A percentile compares a stretch with the other conserved stretches of the same genome.
These are phyloP conservation scores for Dasysyrphus albostriatus DNA, from an alignment of 2,888 invertebrate species.

Conservation along the genomic window DNA sequence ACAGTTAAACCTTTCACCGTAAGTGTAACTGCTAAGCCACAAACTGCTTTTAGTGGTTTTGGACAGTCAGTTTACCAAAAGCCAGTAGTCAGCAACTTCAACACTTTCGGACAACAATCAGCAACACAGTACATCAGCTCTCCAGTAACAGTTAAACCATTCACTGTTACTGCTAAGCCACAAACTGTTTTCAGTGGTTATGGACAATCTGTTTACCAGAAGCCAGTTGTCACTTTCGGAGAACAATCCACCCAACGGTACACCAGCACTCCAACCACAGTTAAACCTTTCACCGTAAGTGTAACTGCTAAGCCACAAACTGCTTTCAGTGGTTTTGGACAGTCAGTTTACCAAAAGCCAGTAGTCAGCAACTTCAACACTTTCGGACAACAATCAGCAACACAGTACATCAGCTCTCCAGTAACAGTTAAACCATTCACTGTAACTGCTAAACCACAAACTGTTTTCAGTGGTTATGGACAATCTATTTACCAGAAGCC, in stretches of 20 bases:
- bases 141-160: not conserved
- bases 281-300: not conserved
- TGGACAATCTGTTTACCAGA: constrained; percentile 1
- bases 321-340: constrained; percentile 9
- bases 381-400: not conserved
- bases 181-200: not conserved
- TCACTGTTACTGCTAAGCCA: not conserved
- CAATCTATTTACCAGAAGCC: constrained; percentile 11
- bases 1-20: constrained; percentile 7
- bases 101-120: not conserved
- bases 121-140: not conserved
- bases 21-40: constrained; percentile 31
- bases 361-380: constrained; percentile 15
- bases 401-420: not conserved
- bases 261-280: not conserved
- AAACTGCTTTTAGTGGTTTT: constrained; percentile 4
- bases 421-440: not conserved
- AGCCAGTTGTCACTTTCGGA: not conserved
- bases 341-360: constrained; percentile 39
- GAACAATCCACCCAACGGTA: not conserved
- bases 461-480: not conserved
- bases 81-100: constrained; percentile 25
- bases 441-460: not conserved
- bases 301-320: constrained; percentile 36
- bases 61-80: constrained; percentile 34